Base-by-base conservation (phyloP, 2,113 vertebrate genomes). In the Corvus moneduloides region DNA sequence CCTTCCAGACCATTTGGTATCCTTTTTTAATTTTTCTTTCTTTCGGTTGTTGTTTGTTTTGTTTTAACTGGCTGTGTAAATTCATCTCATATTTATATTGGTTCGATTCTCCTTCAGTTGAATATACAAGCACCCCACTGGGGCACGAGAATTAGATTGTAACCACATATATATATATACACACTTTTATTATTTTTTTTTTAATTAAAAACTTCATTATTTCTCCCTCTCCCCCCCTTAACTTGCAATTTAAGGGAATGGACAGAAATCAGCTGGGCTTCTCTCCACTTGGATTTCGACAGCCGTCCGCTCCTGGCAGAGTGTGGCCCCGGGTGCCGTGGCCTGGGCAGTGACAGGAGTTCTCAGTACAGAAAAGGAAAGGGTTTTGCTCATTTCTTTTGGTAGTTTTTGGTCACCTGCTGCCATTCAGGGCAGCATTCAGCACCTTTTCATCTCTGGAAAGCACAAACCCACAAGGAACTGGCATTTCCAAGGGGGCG, bases 101-200 rank as follows among this genome's bases (percentile, higher is more conserved):
- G 88, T 94, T 95, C 30, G 32, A 92, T 96, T 94, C 91, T 97
- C 93, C 97, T 97, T 97, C 96, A 95, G 87, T 93, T 91, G 96
- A 97, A 97, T 98, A 75, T 97, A 98, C 97, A 98, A 98, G 96
- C 94, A 96, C 97, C 97, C 98, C 97, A 97, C 97, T 98, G 98
- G 97, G 97, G 98, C 96, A 95, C 72, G 91, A 96, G 95, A 96
- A 97, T 95, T 97, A 97, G 97, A 97, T 97, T 95, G 91, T 97
- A 97, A 96, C 97, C 97, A 97, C 94, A 95, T 81, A 97, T 94
- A 97, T 95, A 97, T 93, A 97, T 90, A 96, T 84, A 96, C 75
- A 96, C 87, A 95, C 84, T 92, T 92, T 91, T 93, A 89, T 92
- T 97, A 30, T 91, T 63, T 66, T 84, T 93, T 84, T 93, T 95